Percentiles rank a stretch among this genome's conserved stretches.
These are phyloP conservation scores for Dicycla oo DNA, from an alignment of 2,888 invertebrate genomes.

Conservation along the genomic window DNA sequence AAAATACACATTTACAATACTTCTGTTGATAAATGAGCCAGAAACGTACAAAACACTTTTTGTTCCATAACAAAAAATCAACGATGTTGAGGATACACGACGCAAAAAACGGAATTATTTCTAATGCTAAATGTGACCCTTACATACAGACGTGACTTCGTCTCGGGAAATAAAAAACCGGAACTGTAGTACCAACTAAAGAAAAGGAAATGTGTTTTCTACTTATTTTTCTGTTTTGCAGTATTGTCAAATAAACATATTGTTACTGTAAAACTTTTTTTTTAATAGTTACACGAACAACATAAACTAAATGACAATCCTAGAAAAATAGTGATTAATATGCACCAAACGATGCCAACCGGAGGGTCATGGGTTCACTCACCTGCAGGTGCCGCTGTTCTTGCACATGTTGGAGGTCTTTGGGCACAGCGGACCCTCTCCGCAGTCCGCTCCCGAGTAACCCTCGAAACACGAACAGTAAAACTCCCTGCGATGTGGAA, in stretches of 20 bases:
- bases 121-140: constrained; percentile 3
- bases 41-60: constrained; percentile 35
- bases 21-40: not conserved
- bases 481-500: constrained; percentile 91
- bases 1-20: not conserved
- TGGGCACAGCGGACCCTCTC: constrained; percentile 95
- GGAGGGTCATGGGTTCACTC: constrained; percentile 69
- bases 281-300: not conserved
- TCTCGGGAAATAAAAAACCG: constrained; percentile 13
- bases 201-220: not conserved
- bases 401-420: constrained; percentile 91
- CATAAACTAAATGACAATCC: not conserved
- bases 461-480: constrained; percentile 95
- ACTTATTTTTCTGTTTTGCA: not conserved
- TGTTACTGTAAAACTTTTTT: not conserved
- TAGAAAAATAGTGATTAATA: not conserved
- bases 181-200: not conserved
- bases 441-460: constrained; percentile 94
- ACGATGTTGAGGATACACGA: constrained; percentile 57
- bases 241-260: not conserved
- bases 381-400: constrained; percentile 97
- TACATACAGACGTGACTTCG: constrained; percentile 20
- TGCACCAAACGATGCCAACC: not conserved
- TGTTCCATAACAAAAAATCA: constrained; percentile 47
- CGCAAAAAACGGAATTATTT: constrained; percentile 54